Conservation (phyloP, 2,113 vertebrate genomes). For the Corythaixoides concolor region DNA sequence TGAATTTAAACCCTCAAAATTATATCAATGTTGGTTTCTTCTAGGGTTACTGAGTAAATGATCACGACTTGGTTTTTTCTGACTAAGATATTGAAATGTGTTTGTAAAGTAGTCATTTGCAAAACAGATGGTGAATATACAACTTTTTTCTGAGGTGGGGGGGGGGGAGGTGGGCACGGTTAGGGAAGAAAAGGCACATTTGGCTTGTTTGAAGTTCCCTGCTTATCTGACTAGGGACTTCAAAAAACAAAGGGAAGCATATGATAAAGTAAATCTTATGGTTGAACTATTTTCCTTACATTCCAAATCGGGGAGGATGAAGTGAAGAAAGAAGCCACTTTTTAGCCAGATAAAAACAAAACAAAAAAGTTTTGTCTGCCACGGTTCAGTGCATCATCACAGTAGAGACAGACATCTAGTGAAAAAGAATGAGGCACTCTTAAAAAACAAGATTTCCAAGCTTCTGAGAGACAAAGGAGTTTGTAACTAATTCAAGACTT, state of each 20-base stretch:
- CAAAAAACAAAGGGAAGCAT: not conserved
- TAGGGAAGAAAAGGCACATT: not conserved
- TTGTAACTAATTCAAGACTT: slow-evolving; percentile 20
- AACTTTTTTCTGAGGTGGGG: not conserved
- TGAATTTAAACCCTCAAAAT: not conserved
- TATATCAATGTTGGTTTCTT: not conserved
- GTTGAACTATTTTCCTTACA: slow-evolving; percentile 7
- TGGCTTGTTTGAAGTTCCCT: not conserved
- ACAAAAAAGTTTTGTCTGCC: not conserved
- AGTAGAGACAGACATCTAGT: slow-evolving; percentile 1
- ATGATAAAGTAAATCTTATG: slow-evolving; percentile 8
- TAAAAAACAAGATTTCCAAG: not conserved
- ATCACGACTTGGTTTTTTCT: not conserved
- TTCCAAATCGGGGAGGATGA: not conserved
- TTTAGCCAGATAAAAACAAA: not conserved
- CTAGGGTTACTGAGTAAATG: not conserved
- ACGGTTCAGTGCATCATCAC: slow-evolving; percentile 14
- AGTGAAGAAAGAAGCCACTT: slow-evolving; percentile 20
- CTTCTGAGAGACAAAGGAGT: slow-evolving; percentile 6
- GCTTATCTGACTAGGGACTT: not conserved
- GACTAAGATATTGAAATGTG: not conserved
- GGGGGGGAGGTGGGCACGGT: no score
- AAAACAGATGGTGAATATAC: slow-evolving; percentile 2
- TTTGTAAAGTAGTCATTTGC: slow-evolving; percentile 20
- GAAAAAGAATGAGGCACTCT: not conserved